Percentiles rank a stretch among this genome's conserved stretches.
These are phyloP conservation scores for Pseudoips prasinana DNA, from an alignment of 2,888 invertebrate genomes.

Conservation along the genomic window DNA sequence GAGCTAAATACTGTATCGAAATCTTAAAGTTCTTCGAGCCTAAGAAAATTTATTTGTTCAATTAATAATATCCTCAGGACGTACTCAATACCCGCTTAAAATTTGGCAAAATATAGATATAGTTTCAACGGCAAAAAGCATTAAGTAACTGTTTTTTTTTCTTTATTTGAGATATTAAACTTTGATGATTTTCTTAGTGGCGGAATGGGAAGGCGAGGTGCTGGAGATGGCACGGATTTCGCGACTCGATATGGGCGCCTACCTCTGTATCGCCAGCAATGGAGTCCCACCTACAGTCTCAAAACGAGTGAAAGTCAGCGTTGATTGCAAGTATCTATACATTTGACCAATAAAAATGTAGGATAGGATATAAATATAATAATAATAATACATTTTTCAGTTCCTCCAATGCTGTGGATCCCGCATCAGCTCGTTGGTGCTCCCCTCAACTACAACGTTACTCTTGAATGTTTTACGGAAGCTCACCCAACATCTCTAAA, in stretches of 20 bases:
- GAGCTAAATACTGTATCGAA: too few relatives aligned
- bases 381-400: slow-evolving; percentile 67
- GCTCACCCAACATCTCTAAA: slow-evolving; percentile 95
- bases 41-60: too few relatives aligned
- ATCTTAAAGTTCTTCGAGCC: too few relatives aligned
- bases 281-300: slow-evolving; percentile 95
- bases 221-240: slow-evolving; percentile 92
- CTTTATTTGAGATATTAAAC: too few relatives aligned
- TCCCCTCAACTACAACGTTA: slow-evolving; percentile 90
- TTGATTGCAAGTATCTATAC: slow-evolving; percentile 97
- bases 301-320: slow-evolving; percentile 95
- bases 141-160: too few relatives aligned
- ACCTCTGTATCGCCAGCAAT: slow-evolving; percentile 95
- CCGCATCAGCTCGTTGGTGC: slow-evolving; percentile 95
- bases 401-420: slow-evolving; percentile 96
- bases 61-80: too few relatives aligned
- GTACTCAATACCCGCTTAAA: too few relatives aligned
- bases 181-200: slow-evolving; percentile 85
- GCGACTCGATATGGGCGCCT: slow-evolving; percentile 94
- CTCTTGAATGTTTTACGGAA: slow-evolving; percentile 94
- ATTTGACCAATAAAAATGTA: too few relatives aligned
- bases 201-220: slow-evolving; percentile 92
- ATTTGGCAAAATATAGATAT: too few relatives aligned
- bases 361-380: too few relatives aligned
- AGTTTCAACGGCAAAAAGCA: too few relatives aligned